Evolutionary conservation across 2,113 vertebrate species (phyloP).

Genomic region (Cyrtonyx montezumae): DNA sequence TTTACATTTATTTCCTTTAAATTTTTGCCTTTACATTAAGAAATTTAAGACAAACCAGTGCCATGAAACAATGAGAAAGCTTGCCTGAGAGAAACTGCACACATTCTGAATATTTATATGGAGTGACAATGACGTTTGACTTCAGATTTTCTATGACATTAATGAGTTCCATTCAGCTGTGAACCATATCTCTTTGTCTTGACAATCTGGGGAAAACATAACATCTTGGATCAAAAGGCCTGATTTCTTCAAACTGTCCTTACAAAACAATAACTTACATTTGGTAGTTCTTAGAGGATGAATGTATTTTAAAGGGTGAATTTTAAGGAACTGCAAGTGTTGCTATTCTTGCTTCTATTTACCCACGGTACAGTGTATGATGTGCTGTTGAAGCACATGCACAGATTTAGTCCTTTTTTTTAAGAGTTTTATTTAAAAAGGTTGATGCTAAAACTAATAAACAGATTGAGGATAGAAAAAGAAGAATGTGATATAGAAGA

Average conservation of each 20-base stretch:
- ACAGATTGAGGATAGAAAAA: neutral
- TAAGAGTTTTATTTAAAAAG: neutral
- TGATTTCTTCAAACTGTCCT: conserved; percentile 9
- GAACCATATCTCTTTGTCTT: conserved; percentile 35
- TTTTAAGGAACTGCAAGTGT: neutral
- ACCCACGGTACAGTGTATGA: neutral
- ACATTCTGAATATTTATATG: conserved; percentile 44
- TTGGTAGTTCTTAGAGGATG: neutral
- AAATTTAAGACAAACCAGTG: neutral
- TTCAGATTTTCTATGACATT: conserved; percentile 35
- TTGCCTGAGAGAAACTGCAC: conserved; percentile 1
- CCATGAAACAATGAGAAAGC: neutral
- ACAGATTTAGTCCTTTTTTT: neutral
- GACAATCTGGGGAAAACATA: conserved; percentile 41
- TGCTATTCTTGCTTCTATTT: neutral
- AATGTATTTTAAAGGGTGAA: neutral
- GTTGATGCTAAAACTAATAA: neutral
- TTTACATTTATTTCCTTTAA: neutral
- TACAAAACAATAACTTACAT: neutral
- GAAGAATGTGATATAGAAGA: neutral
- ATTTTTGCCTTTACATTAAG: neutral
- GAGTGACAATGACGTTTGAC: conserved; percentile 48
- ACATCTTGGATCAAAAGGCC: neutral
- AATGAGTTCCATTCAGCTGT: conserved; percentile 34
- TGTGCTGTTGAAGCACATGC: neutral